Conservation (phyloP, 2,113 vertebrate species). For the Oncorhynchus keta region DNA sequence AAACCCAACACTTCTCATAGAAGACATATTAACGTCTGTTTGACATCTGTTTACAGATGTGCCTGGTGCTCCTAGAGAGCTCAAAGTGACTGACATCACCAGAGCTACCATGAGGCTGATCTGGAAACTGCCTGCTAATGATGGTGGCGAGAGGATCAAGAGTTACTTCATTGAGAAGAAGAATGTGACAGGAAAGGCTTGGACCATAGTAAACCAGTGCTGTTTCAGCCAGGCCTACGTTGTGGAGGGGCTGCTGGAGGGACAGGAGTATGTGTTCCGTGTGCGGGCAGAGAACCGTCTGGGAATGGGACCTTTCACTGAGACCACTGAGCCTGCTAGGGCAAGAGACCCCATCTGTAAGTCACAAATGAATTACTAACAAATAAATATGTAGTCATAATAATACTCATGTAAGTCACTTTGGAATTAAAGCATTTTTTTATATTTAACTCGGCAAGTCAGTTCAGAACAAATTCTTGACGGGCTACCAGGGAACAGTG, state of each 20-base stretch:
- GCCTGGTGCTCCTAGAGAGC: conserved; percentile 90
- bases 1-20: neutral
- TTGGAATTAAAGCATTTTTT: too few species aligned
- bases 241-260: conserved; percentile 88
- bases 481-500: too few species aligned
- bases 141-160: conserved; percentile 97
- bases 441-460: too few species aligned
- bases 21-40: neutral
- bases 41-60: conserved; percentile 76
- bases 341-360: conserved; percentile 96
- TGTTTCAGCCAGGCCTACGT: conserved; percentile 92
- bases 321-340: conserved; percentile 85
- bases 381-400: too few species aligned
- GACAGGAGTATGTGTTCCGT: conserved; percentile 93
- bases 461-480: too few species aligned
- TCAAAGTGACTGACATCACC: conserved; percentile 92
- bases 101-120: conserved; percentile 88
- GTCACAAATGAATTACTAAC: conserved; percentile 37
- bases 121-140: conserved; percentile 96
- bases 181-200: conserved; percentile 88
- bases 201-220: conserved; percentile 88
- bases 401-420: too few species aligned
- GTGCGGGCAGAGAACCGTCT: conserved; percentile 94
- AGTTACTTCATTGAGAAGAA: conserved; percentile 97
- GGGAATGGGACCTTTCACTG: conserved; percentile 85